These are phyloP conservation scores for Ephialtes manifestator DNA, from an alignment of 2,888 invertebrate genomes.

Conservation along the genomic window DNA sequence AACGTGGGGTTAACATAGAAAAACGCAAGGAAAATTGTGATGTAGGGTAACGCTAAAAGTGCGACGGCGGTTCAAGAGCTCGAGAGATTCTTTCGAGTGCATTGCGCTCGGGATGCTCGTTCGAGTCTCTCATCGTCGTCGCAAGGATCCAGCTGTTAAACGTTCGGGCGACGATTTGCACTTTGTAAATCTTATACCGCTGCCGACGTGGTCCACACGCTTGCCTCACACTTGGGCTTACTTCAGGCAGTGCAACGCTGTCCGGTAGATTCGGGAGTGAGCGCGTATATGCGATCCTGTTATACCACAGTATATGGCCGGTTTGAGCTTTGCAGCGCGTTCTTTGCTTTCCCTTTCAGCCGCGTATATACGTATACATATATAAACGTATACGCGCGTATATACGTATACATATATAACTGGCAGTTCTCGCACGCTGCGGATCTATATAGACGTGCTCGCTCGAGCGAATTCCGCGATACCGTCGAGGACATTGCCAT, in stretches of 20 bases:
- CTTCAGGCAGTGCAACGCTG: slow-evolving; percentile 14
- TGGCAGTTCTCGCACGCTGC: slow-evolving; percentile 8
- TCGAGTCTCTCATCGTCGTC: slow-evolving; percentile 29
- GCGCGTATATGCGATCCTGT: background rate
- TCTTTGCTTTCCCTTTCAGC: slow-evolving; percentile 51
- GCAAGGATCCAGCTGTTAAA: slow-evolving; percentile 45
- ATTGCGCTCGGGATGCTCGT: slow-evolving; percentile 37
- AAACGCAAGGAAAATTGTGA: slow-evolving; percentile 8
- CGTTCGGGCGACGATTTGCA: slow-evolving; percentile 65
- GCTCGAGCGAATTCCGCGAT: slow-evolving; percentile 55
- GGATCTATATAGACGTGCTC: slow-evolving; percentile 20
- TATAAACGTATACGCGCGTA: background rate
- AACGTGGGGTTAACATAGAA: background rate
- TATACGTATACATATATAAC: background rate
- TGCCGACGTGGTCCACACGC: slow-evolving; percentile 35
- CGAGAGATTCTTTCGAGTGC: slow-evolving; percentile 44
- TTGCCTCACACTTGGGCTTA: background rate
- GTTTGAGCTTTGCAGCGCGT: slow-evolving; percentile 37
- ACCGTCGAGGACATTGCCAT: slow-evolving; percentile 63
- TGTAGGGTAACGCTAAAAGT: background rate
- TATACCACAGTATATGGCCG: slow-evolving; percentile 26
- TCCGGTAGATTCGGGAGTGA: background rate
- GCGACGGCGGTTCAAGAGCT: background rate
- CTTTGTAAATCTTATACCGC: slow-evolving; percentile 70
- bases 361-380: background rate